Evolutionary conservation across 2,888 invertebrate genomes (phyloP).

Genomic region (Melanophora roralis): DNA sequence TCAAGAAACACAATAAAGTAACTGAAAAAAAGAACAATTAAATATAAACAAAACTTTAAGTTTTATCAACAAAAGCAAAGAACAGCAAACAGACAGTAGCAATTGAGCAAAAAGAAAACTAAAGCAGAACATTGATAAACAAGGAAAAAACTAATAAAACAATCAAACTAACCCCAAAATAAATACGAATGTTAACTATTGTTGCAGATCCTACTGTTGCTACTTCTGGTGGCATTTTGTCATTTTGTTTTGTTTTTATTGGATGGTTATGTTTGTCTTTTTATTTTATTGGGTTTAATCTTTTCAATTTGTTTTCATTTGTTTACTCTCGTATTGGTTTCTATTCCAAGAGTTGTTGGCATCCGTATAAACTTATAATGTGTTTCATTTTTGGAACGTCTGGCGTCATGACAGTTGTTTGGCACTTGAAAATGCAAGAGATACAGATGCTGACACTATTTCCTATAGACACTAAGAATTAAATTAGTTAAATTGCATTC

Average conservation of each 20-base stretch:
- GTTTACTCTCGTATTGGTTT: not conserved
- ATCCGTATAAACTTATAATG: not conserved
- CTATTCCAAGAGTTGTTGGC: not conserved
- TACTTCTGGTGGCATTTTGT: not conserved
- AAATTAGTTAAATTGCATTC: too few relatives aligned
- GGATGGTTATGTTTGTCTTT: not conserved
- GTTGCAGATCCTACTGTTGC: not conserved
- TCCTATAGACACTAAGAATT: too few relatives aligned
- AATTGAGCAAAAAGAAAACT: not conserved
- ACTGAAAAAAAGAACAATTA: not conserved
- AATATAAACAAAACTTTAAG: not conserved
- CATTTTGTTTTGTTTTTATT: not conserved
- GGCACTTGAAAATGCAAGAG: not conserved
- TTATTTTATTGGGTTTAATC: conserved; percentile 1
- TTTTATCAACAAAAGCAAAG: conserved; percentile 1
- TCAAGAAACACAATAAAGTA: conserved; percentile 1
- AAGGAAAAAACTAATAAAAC: conserved; percentile 25
- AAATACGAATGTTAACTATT: conserved; percentile 20
- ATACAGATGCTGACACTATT: too few relatives aligned
- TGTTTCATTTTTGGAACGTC: not conserved
- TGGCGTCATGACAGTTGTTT: conserved; percentile 1
- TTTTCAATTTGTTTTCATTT: not conserved
- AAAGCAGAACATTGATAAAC: not conserved
- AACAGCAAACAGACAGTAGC: conserved; percentile 6
- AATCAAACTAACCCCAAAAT: conserved; percentile 29